Evolutionary conservation across 2,888 invertebrate genomes (phyloP).

Genomic region (Drosophila fungiperda): DNA sequence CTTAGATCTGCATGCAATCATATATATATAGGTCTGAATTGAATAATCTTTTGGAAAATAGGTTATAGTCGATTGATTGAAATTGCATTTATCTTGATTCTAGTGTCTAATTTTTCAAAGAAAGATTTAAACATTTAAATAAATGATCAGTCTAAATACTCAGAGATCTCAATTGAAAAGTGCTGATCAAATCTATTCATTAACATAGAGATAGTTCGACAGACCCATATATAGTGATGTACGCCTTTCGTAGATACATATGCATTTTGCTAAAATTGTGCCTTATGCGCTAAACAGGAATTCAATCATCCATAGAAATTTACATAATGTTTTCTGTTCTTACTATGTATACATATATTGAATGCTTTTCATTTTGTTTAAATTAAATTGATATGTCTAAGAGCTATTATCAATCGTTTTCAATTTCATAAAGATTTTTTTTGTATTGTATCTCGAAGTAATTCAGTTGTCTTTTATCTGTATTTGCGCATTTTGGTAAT

Average conservation of each 20-base stretch:
- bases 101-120: conserved; percentile 14
- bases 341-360: conserved; percentile 29
- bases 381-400: conserved; percentile 85
- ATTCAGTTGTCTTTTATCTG: conserved; percentile 43
- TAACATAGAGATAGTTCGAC: background rate
- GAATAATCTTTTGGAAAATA: conserved; percentile 4
- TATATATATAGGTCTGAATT: conserved; percentile 19
- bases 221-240: conserved; percentile 17
- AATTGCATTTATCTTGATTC: conserved; percentile 10
- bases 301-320: conserved; percentile 55
- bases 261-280: conserved; percentile 46
- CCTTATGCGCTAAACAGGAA: conserved; percentile 73
- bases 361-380: conserved; percentile 55
- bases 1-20: conserved; percentile 7
- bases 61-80: conserved; percentile 16
- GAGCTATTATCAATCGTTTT: conserved; percentile 85
- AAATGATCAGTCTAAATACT: conserved; percentile 57
- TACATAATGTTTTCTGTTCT: conserved; percentile 34
- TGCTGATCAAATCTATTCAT: conserved; percentile 18
- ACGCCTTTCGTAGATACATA: conserved; percentile 33
- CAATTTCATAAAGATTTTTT: conserved; percentile 64
- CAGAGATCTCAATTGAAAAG: conserved; percentile 42
- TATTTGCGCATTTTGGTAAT: conserved; percentile 5
- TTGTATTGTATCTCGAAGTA: conserved; percentile 65
- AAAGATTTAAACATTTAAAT: conserved; percentile 27